These are phyloP conservation scores for Phengaris alcon DNA, from an alignment of 2,888 invertebrate genomes.

Conservation along the genomic window DNA sequence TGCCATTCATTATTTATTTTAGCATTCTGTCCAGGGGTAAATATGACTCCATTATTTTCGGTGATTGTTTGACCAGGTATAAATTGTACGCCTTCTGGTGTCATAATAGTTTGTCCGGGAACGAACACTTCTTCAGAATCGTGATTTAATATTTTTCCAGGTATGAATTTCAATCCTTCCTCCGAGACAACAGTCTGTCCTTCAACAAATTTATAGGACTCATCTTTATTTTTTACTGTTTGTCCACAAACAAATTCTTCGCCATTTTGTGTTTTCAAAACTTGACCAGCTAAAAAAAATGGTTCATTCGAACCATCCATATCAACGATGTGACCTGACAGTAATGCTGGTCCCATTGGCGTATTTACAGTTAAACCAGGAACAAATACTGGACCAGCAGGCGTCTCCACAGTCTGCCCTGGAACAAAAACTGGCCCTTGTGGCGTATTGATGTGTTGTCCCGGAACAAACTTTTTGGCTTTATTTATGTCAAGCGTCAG, in stretches of 20 bases:
- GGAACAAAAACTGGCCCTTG: constrained; percentile 85
- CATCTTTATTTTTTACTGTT: constrained; percentile 78
- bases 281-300: constrained; percentile 85
- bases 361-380: constrained; percentile 86
- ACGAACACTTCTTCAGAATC: constrained; percentile 76
- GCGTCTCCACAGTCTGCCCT: constrained; percentile 85
- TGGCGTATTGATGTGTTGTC: constrained; percentile 85
- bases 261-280: constrained; percentile 77
- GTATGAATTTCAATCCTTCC: constrained; percentile 81
- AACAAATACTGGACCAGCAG: constrained; percentile 83
- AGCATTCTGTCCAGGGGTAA: constrained; percentile 82
- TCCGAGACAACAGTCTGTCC: constrained; percentile 82
- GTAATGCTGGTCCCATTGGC: constrained; percentile 82
- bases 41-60: constrained; percentile 70
- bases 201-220: constrained; percentile 76
- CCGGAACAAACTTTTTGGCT: constrained; percentile 84
- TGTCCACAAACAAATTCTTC: constrained; percentile 83
- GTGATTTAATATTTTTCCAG: constrained; percentile 77
- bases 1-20: constrained; percentile 78
- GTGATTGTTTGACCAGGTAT: constrained; percentile 82
- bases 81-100: constrained; percentile 81
- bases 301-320: constrained; percentile 78
- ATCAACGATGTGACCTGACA: constrained; percentile 85
- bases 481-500: constrained; percentile 82
- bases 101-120: constrained; percentile 81